phyloP scores from a whole-genome alignment of 2,113 vertebrate species.

The Burhinus oedicnemus region DNA sequence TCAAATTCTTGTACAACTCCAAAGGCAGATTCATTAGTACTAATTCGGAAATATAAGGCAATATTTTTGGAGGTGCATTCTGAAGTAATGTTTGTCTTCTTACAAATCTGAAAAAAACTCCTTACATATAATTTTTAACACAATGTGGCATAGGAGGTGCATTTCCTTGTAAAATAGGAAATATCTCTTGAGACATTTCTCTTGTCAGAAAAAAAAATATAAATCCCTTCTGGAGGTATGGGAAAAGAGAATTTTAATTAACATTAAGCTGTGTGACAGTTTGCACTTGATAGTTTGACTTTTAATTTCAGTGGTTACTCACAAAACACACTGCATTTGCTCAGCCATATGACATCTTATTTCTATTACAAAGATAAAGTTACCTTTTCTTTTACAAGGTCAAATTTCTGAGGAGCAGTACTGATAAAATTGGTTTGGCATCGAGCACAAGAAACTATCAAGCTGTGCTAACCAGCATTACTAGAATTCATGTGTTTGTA shows the following conservation, averaged over 20 bases:
- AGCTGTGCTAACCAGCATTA: slow-evolving; percentile 33
- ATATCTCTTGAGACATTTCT: not conserved
- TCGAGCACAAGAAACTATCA: not conserved
- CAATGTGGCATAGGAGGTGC: not conserved
- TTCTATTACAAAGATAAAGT: slow-evolving; percentile 47
- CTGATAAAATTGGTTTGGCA: slow-evolving; percentile 49
- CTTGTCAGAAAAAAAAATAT: not conserved
- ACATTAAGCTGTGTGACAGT: not conserved
- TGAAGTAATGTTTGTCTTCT: not conserved
- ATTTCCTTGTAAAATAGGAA: not conserved
- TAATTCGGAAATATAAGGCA: not conserved
- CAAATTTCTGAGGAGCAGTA: slow-evolving; percentile 42
- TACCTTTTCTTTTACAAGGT: slow-evolving; percentile 48
- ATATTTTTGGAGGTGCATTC: not conserved
- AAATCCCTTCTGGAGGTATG: not conserved
- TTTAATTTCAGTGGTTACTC: slow-evolving; percentile 56
- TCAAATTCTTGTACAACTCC: not conserved
- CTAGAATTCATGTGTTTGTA: slow-evolving; percentile 41
- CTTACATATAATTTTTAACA: not conserved
- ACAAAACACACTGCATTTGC: not conserved
- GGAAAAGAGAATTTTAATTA: slow-evolving; percentile 56
- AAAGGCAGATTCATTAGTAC: not conserved
- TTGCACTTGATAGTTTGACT: slow-evolving; percentile 52
- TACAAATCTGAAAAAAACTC: accelerated
- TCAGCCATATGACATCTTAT: slow-evolving; percentile 58